Percentiles rank a stretch among this genome's conserved stretches.
These are phyloP conservation scores for Auanema sp. DNA, from an alignment of 2,888 invertebrate genomes.

Conservation along the genomic window DNA sequence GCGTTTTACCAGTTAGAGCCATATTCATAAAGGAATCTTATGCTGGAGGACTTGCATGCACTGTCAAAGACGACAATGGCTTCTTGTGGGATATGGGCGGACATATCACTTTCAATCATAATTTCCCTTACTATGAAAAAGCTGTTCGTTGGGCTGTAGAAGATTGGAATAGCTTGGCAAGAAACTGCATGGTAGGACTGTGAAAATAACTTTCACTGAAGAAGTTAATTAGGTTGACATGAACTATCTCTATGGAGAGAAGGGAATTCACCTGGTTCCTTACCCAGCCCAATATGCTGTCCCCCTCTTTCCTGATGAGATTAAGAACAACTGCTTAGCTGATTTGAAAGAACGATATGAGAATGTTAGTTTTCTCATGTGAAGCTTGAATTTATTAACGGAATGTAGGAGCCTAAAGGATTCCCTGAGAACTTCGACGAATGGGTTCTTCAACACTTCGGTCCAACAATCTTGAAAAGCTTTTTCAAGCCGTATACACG, in stretches of 20 bases:
- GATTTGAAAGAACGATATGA: slow-evolving; percentile 62
- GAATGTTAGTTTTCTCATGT: slow-evolving; percentile 32
- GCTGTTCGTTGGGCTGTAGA: slow-evolving; percentile 62
- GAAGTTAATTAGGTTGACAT: slow-evolving; percentile 45
- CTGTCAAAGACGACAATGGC: slow-evolving; percentile 59
- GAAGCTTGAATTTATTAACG: not conserved
- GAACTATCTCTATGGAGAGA: slow-evolving; percentile 56
- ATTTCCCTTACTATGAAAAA: slow-evolving; percentile 62
- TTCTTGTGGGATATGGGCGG: slow-evolving; percentile 65
- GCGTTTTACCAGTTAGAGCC: too few species aligned
- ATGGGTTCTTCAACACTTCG: slow-evolving; percentile 62
- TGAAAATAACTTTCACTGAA: not conserved
- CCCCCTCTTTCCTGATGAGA: slow-evolving; percentile 57
- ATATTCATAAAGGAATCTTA: slow-evolving; percentile 32
- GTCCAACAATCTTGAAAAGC: slow-evolving; percentile 57
- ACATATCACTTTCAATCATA: slow-evolving; percentile 63
- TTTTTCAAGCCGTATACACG: slow-evolving; percentile 64
- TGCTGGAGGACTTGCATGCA: slow-evolving; percentile 61
- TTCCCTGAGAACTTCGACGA: slow-evolving; percentile 59
- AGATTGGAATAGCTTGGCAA: slow-evolving; percentile 60
- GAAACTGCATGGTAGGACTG: slow-evolving; percentile 55
- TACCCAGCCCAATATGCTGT: slow-evolving; percentile 64
- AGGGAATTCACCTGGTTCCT: slow-evolving; percentile 60
- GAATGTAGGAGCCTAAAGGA: slow-evolving; percentile 22
- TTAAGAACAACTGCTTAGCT: slow-evolving; percentile 52